Evolutionary conservation across 2,888 invertebrate species (phyloP), one percentile per base, ranked within the genome.

Genomic region (Acronicta alni): DNA sequence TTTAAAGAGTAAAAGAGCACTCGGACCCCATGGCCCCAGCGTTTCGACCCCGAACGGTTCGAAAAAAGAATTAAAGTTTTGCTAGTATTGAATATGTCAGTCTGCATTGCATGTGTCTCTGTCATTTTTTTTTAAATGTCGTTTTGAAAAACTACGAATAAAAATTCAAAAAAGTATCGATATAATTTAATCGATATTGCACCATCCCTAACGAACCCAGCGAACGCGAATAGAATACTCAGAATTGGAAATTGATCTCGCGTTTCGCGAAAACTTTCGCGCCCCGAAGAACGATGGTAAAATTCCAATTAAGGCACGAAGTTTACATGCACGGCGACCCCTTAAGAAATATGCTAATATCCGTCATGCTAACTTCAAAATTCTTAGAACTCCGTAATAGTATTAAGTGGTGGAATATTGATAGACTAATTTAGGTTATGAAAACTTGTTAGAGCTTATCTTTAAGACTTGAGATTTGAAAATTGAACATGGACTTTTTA

Each of bases 181-280:
- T 42, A 76, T 35, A 57, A 49, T 37, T 32, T 23, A 23, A 61
- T 63, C 61, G 54, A 66, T 38, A 57, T 51, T 14, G 35, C 30
- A 14, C 10, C 20, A 30, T 30, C 30, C 30, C 30, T 30, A 30
- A 12, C 12, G 12, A 0, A 6, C 14, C 32, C 5, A 35, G 14
- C 35, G 35, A 80, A 84, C 79, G 82, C 81, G 85, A 80, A 81
- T 77, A 76, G 87, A 89, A 89, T 85, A 89, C 82, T 86, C 84
- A 77, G 88, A 89, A 90, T 89, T 89, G 88, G 84, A 89, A 90
- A 90, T 90, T 87, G 89, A 90, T 90, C 89, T 81, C 76, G 77
- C 81, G 71, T 65, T 80, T 80, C 77, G 75, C 74, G 63, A 60
- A 80, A 87, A 83, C 80, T 88, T 86, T 82, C 67, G 75, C 72